Base-by-base conservation (phyloP, 2,888 invertebrate species). In the Andrena bicolor region DNA sequence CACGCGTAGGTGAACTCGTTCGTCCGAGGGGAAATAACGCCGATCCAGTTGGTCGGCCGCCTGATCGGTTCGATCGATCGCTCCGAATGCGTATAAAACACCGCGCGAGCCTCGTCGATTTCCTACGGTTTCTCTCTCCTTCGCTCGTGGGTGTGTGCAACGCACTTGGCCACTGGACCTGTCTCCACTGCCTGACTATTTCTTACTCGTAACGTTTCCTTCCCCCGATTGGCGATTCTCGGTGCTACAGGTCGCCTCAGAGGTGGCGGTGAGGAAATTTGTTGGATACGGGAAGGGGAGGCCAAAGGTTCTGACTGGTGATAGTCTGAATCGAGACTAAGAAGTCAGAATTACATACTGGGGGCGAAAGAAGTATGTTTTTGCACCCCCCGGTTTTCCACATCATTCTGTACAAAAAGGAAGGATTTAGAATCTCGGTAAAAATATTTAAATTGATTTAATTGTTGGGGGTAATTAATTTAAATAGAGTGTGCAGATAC, bases 1-100 rank as follows among this genome's bases (percentile, higher is more conserved):
- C 30, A 35, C 71, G 88, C 88, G 88, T 88, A 88, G 88, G 88
- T 88, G 87, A 88, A 88, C 88, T 83, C 76, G 88, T 88, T 87
- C 80, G 68, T 48, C 28, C 69, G 41, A 35, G 56, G 63, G 78
- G 81, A 86, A 86, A 80, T 80, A 86, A 49, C 32, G 61, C 72
- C 76, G 81, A 82, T 88, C 83, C 74, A 84, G 83, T 86, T 82
- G 85, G 76, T n/a, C 69, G 41, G 56, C 41, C 13, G 41, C 41
- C 13, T 13, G 41, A 41, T 41, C 41, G 41, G 41, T 5, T 28
- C 74, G 87, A 86, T 86, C 82, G 84, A 87, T 87, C 82, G 80
- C 51, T 68, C 30, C 76, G 87, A 83, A 83, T 77, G 53, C 53
- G 63, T 68, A 60, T 70, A 66, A 65, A 58, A 70, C 35, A 70